Evolutionary conservation across 2,113 vertebrate species (phyloP), one percentile per base, ranked within the genome.

Genomic region (Odocoileus virginianus): DNA sequence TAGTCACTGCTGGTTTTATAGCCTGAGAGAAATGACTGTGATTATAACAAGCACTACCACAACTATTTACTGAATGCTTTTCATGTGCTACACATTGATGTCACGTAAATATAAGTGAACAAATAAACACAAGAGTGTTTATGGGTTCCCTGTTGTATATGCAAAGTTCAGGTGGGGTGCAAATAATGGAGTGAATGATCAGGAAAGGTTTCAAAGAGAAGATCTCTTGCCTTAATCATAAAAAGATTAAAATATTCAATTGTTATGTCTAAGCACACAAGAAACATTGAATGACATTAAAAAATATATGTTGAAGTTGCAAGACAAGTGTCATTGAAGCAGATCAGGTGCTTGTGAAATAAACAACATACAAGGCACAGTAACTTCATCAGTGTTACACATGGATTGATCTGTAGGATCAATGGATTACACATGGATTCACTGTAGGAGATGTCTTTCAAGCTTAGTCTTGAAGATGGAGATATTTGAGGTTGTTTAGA

Each of bases 171-270:
- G 17, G 9, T 85, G 15, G 13, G n/a, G 3, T 83, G 17, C 81
- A 25, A 55, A 55, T 33, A 64, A 78, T 86, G 11, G 61, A 88
- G 81, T n/a, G 19, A 57, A 55, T 84, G 74, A 47, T 92, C 55
- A 84, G 23, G 47, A 60, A 94, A 92, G 30, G 2, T 82, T 83
- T 50, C 74, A 95, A 92, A 96, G 61, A 55, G 52, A 71, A 71
- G 17, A 47, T 40, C 40, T 52, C 43, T 89, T 89, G 74, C 52
- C 47, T 83, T 82, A 61, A 96, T 58, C 85, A 92, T 87, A 43
- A 94, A 91, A 55, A 81, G 3, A 52, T 95, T 91, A 83, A 95
- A 90, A 85, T 96, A 81, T 74, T 91, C 61, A 1, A 81, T 81
- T 94, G 14, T 81, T 94, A 10, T 58, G 1, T 54, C 2, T 78